Percentiles rank a stretch among this genome's conserved stretches.
Conservation (phyloP, 2,797 vertebrate species). For the Silurus aristotelis region DNA sequence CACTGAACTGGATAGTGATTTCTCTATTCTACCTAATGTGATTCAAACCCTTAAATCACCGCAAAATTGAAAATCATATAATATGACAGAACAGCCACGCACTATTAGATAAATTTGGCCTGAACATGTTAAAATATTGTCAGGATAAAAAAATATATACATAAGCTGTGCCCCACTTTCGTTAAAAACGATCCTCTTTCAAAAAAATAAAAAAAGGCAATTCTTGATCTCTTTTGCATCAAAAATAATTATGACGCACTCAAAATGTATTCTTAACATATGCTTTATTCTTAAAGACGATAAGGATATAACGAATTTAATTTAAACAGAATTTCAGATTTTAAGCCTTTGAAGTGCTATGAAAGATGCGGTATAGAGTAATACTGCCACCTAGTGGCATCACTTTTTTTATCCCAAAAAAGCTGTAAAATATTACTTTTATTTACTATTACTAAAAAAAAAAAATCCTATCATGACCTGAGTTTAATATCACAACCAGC, state of each 20-base stretch:
- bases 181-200: too few species aligned
- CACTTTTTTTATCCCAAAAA: background rate
- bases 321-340: background rate
- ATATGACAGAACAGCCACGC: background rate
- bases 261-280: too few species aligned
- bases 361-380: background rate
- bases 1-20: background rate
- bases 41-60: background rate
- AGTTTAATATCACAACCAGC: background rate
- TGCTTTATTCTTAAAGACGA: background rate
- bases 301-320: background rate
- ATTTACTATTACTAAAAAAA: too few species aligned
- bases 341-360: background rate
- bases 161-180: too few species aligned
- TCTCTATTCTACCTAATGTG: background rate
- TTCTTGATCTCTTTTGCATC: background rate
- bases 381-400: conserved; percentile 53
- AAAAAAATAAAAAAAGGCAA: background rate
- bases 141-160: too few species aligned
- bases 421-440: background rate
- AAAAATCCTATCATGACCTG: too few species aligned
- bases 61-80: background rate
- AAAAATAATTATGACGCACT: too few species aligned
- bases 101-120: too few species aligned
- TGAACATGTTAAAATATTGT: too few species aligned